Base-by-base conservation (phyloP, 2,113 vertebrate genomes). In the Podarcis raffonei region DNA sequence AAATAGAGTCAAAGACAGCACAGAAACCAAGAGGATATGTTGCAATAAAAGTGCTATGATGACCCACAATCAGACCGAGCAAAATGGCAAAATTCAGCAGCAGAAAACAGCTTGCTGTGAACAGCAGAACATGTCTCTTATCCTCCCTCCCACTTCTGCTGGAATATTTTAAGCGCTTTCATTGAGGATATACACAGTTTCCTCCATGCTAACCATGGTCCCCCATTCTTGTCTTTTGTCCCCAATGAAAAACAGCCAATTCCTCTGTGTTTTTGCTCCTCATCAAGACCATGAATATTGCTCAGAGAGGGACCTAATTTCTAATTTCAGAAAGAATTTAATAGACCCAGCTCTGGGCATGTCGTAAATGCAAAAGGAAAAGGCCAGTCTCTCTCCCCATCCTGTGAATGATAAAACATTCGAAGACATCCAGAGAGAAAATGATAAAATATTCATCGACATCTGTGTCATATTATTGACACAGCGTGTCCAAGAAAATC, bases 401-500 rank as follows among this genome's bases (percentile, higher is more conserved):
- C 27, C 59, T 72, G 53, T 68, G 77, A 83, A 69, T 57, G 53
- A 88, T 76, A 68, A 83, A 88, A 76, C 62, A 57, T 88, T 88
- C 48, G 37, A 59, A 32, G 87, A 66, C 39, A 77, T 83, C 37
- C 59, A 77, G 71, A 77, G 72, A 83, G 32, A 71, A 72, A n/a
- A 75, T 75, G 39, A 69, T 77, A 69, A 83, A 88, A 68, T 68
- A 37, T 88, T 88, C 39, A 62, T 77, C 7, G 23, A 75, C 87
- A 77, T 83, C 74, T 83, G 72, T 83, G 23, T 83, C 82, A 37
- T 88, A 77, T 35, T 76, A 88, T 88, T 83, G 80, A 88, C 57
- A 68, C 12, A n/a, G 37, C 25, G 59, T 35, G 59, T 83, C 80
- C 81, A 48, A 37, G 77, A 80, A 76, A 76, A 77, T 77, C 59